Evolutionary conservation across 2,797 vertebrate species (phyloP).

Genomic region (Pantherophis vulpinus): DNA sequence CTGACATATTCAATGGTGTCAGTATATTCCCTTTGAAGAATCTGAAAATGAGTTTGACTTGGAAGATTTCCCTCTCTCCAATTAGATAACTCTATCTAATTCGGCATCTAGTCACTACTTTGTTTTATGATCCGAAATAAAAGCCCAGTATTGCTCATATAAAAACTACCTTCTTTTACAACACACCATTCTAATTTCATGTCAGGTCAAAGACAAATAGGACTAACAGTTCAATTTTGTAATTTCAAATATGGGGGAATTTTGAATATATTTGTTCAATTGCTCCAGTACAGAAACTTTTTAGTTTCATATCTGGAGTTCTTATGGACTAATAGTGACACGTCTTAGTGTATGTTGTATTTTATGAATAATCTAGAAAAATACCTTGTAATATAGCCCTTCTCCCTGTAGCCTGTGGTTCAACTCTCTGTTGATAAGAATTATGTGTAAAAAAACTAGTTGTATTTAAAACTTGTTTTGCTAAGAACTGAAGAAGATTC

Average conservation of each 20-base stretch:
- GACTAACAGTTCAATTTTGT: background rate
- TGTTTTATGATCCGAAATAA: background rate
- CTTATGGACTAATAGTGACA: background rate
- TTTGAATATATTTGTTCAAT: background rate
- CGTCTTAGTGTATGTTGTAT: background rate
- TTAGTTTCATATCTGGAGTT: background rate
- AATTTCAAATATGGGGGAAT: background rate
- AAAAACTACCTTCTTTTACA: background rate
- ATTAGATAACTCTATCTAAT: background rate
- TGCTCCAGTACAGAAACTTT: background rate
- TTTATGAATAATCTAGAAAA: background rate
- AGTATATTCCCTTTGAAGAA: background rate
- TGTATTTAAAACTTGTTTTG: background rate
- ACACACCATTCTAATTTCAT: background rate
- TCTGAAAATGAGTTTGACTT: background rate
- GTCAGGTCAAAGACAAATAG: background rate
- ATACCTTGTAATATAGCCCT: background rate
- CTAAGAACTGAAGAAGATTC: background rate
- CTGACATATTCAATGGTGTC: background rate
- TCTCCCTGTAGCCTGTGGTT: background rate
- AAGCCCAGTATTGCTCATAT: background rate
- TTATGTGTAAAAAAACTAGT: background rate
- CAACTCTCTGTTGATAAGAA: background rate
- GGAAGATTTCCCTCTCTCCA: background rate
- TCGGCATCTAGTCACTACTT: background rate